These are phyloP conservation scores for Drosophila kurseongensis DNA, from an alignment of 1,140 invertebrate species.

Conservation along the genomic window DNA sequence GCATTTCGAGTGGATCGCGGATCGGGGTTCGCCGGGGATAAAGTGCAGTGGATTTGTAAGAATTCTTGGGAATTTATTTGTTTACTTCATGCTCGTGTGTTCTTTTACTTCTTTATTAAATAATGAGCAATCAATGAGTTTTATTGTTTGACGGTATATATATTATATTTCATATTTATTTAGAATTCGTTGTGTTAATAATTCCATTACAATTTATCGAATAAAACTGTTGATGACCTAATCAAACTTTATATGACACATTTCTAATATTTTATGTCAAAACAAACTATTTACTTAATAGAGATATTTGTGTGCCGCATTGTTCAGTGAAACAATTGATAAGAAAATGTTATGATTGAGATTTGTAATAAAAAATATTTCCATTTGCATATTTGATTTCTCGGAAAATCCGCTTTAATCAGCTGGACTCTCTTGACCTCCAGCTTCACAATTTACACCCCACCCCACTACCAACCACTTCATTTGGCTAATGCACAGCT, in stretches of 20 bases:
- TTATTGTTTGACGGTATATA: neutral
- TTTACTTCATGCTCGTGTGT: constrained; percentile 4
- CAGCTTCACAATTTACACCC: neutral
- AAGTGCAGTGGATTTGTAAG: constrained; percentile 14
- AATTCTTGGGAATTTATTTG: constrained; percentile 8
- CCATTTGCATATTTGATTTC: constrained; percentile 2
- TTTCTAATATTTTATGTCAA: too few species aligned
- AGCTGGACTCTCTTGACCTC: constrained; percentile 25
- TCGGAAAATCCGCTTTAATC: constrained; percentile 19
- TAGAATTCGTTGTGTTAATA: too few species aligned
- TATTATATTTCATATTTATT: too few species aligned
- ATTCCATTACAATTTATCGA: too few species aligned
- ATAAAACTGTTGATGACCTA: too few species aligned
- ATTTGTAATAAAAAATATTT: neutral
- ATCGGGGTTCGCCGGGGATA: neutral
- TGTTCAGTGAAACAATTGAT: neutral
- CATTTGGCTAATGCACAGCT: constrained; percentile 50
- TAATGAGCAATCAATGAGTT: constrained; percentile 6
- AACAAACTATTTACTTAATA: too few species aligned
- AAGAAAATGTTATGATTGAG: neutral
- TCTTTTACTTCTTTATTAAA: neutral
- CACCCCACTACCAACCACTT: constrained; percentile 1
- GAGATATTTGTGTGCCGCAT: too few species aligned
- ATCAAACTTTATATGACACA: too few species aligned
- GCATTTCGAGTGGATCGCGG: constrained; percentile 14